These are phyloP conservation scores for Cotesia congregata DNA, from an alignment of 2,888 invertebrate genomes.

Conservation along the genomic window DNA sequence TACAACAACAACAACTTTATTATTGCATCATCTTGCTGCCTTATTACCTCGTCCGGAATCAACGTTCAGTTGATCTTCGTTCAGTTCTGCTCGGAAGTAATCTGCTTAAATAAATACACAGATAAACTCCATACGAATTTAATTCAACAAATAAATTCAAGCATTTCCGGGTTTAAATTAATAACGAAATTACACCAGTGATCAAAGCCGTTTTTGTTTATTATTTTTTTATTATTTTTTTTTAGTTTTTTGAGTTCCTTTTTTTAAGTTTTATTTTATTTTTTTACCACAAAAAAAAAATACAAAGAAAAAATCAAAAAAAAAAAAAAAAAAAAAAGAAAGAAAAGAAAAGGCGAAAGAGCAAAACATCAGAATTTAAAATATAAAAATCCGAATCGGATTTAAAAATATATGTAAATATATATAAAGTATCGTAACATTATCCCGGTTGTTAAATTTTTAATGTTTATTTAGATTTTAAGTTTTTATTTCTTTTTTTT, in stretches of 20 bases:
- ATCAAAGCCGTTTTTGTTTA: slow-evolving; percentile 2
- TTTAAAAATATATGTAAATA: slow-evolving; percentile 33
- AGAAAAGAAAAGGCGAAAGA: slow-evolving; percentile 44
- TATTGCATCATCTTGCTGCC: not conserved
- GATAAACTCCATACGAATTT: not conserved
- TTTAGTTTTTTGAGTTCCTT: slow-evolving; percentile 37
- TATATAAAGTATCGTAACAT: slow-evolving; percentile 46
- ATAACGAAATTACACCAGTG: not conserved
- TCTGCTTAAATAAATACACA: slow-evolving; percentile 1
- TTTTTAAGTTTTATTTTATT: slow-evolving; percentile 44
- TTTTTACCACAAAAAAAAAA: slow-evolving; percentile 46
- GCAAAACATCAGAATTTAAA: slow-evolving; percentile 42
- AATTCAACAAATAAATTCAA: not conserved
- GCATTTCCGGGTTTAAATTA: not conserved
- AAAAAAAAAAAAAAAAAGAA: slow-evolving; percentile 48
- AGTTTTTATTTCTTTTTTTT: slow-evolving; percentile 34
- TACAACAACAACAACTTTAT: not conserved
- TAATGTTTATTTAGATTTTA: slow-evolving; percentile 42
- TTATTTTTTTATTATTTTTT: slow-evolving; percentile 35
- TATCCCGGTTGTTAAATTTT: slow-evolving; percentile 55
- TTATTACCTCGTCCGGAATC: not conserved
- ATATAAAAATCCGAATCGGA: slow-evolving; percentile 7
- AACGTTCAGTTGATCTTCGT: not conserved
- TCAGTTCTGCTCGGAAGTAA: not conserved
- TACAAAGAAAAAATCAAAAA: slow-evolving; percentile 44